Base-by-base conservation (phyloP, 2,888 invertebrate genomes). In the Biston stratarius region DNA sequence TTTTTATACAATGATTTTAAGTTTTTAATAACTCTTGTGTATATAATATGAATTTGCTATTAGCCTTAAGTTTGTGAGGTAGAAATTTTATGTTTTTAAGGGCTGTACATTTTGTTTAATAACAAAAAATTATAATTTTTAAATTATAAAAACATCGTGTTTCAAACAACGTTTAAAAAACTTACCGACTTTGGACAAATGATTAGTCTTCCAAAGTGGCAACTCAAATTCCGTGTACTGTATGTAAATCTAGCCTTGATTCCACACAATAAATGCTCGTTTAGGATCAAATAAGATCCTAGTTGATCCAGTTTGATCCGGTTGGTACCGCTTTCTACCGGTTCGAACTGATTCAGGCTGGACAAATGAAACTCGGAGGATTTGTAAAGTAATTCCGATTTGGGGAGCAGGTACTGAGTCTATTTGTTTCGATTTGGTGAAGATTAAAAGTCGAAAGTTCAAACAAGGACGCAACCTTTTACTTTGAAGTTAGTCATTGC, bases 351-450 rank as follows among this genome's bases (percentile, higher is more conserved):
- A 67, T 61, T 57, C 62, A 33, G 47, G 61, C 61, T 55, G 69
- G 61, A 67, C 67, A 72, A 71, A 74, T 72, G 69, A 71, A 72
- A 72, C 60, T 61, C 59, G 40, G 51, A 59, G 71, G 70, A 71
- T 72, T 62, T 57, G 58, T 51, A 69, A 72, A 72, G 74, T 74
- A 66, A 74, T 74, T 74, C 68, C 66, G 65, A 66, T 67, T 70
- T 59, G 61, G 69, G 62, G 57, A 66, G 67, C 65, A 68, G 70
- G 68, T 71, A 63, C 56, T 40, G 58, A 34, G 48, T 61, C 42
- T 52, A 67, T 61, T 67, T 69, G 57, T 69, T 61, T 64, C 48
- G 40, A 59, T 64, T 69, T 45, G 15, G 24, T 55, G 40, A 34
- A 56, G 61, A 67, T 58, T 67, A 42, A 40, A 44, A 44, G n/a